Conservation (phyloP, 2,888 invertebrate species). For the Serripes groenlandicus region DNA sequence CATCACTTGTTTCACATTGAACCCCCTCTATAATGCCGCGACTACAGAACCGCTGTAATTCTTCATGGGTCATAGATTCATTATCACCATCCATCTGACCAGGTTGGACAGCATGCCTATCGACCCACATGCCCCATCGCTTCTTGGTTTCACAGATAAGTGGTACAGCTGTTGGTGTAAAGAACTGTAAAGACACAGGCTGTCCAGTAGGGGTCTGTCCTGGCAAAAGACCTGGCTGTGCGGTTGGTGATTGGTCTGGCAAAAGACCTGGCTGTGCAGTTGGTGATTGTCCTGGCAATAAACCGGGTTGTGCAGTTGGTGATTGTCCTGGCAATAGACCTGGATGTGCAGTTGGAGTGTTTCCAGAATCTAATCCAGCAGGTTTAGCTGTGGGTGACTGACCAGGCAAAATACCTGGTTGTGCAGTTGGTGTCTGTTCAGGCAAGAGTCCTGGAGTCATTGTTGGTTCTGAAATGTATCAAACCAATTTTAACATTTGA, state of each 20-base stretch:
- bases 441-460: slow-evolving; percentile 33
- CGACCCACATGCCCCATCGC: slow-evolving; percentile 59
- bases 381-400: slow-evolving; percentile 45
- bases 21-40: slow-evolving; percentile 74
- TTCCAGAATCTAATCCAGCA: slow-evolving; percentile 40
- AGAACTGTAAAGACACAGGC: too few relatives aligned
- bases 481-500: too few relatives aligned
- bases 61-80: slow-evolving; percentile 66
- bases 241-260: too few relatives aligned
- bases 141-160: slow-evolving; percentile 44
- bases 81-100: slow-evolving; percentile 58
- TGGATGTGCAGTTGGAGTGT: slow-evolving; percentile 56
- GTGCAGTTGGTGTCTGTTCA: slow-evolving; percentile 54
- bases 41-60: slow-evolving; percentile 71
- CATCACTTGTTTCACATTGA: slow-evolving; percentile 76
- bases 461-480: too few relatives aligned
- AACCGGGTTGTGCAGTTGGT: slow-evolving; percentile 54
- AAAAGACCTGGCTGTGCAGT: too few relatives aligned
- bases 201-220: too few relatives aligned
- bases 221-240: too few relatives aligned
- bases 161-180: too few relatives aligned
- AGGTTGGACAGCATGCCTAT: slow-evolving; percentile 41
- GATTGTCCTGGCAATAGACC: slow-evolving; percentile 44
- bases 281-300: slow-evolving; percentile 46
- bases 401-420: slow-evolving; percentile 33